Evolutionary conservation across 2,888 invertebrate species (phyloP).

Genomic region (Sclerodermus sp.): DNA sequence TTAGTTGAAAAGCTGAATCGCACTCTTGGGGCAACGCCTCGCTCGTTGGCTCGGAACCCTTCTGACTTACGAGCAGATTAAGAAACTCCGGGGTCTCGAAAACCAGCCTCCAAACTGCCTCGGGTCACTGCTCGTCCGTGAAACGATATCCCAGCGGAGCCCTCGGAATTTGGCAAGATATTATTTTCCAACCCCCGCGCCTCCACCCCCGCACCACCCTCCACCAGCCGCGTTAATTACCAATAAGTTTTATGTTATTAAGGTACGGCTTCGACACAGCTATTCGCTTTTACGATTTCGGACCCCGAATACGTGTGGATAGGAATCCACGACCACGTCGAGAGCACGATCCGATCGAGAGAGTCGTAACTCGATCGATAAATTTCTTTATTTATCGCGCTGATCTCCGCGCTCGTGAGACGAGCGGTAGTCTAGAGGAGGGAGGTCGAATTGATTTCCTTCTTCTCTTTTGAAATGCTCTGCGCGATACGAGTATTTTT

Average conservation of each 20-base stretch:
- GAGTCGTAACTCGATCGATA: no score
- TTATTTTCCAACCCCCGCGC: conserved; percentile 15
- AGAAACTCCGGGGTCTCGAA: conserved; percentile 38
- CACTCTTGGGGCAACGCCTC: conserved; percentile 41
- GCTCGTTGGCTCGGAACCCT: conserved; percentile 42
- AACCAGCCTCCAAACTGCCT: conserved; percentile 36
- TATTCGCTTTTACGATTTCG: neutral
- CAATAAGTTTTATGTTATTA: neutral
- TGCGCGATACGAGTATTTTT: no score
- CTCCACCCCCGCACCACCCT: no score
- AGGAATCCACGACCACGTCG: no score
- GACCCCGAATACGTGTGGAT: no score
- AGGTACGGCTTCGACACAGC: neutral
- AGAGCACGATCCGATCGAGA: no score
- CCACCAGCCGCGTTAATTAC: conserved; percentile 30
- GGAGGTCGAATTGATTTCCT: no score
- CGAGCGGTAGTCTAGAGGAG: no score
- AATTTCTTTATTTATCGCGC: no score
- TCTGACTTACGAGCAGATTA: conserved; percentile 45
- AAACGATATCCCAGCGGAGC: conserved; percentile 34
- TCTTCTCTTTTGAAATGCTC: no score
- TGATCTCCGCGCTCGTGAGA: no score
- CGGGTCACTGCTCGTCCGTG: conserved; percentile 36
- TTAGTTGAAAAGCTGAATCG: conserved; percentile 45
- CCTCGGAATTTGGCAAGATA: conserved; percentile 27